Base-by-base conservation (phyloP, 1,140 invertebrate genomes). In the Drosophila melanica region DNA sequence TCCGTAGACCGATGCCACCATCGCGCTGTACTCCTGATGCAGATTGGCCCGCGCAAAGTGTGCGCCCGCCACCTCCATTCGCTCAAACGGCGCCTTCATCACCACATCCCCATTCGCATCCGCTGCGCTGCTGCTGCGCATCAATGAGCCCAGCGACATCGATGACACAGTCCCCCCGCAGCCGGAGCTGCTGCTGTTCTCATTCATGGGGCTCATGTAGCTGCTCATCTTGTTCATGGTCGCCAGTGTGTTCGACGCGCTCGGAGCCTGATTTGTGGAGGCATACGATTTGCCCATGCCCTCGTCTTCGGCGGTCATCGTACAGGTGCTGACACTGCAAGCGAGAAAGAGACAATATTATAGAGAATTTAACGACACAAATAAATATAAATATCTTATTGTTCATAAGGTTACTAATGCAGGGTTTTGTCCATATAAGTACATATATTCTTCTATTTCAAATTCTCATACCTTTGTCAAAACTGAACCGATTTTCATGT, bases 21-120 rank as follows among this genome's bases (percentile, higher is more conserved):
- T 90, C 7, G 87, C 90, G 45, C 89, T 90, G 62, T 90, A 91
- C 41, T 90, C 81, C 57, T 75, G 79, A 45, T 91, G 85, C 90
- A 90, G 58, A 23, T 85, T 84, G 35, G 80, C 59, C 23, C 77
- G 50, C 33, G 48, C 58, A n/a, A 77, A 84, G 11, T 80, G 66
- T 12, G 45, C 47, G 6, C 63, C 62, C 37, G 75, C 73, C 20
- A 76, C 60, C 33, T 79, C 85, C 53, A 74, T 41, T 2, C 84
- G 74, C 55, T 91, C 89, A 30, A 81, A 90, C 8, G 90, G 90
- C 5, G 79, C 53, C 73, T 90, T 91, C 68, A 91, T 90, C 20
- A 69, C 54, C 3, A 72, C 77, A 55, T 87, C 89, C 58, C 71
- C 59, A 33, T 82, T 85, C 12, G 39, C 30, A 14, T 77, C 71